Evolutionary conservation across 1,140 invertebrate genomes (phyloP), one percentile per base, ranked within the genome.

Genomic region (Bombus picipes): DNA sequence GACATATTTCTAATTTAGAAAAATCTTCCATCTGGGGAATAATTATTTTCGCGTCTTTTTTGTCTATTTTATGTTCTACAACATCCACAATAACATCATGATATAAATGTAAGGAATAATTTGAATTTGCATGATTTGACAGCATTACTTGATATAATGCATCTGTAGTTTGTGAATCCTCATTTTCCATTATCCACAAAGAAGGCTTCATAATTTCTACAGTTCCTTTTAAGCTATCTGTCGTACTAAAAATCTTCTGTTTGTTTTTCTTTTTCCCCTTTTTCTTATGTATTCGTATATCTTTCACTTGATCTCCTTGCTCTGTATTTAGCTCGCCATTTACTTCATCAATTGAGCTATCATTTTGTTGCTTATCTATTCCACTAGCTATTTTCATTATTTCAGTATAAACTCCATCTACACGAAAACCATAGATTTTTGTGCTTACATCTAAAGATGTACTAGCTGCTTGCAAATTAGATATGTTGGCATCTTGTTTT

Each of bases 361-460:
- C 95, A 75, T 95, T 95, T 18, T 41, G n/a, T 47, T 95, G 94
- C 91, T 96, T 96, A 28, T 93, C 93, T 32, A 97, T 95, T 32
- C 96, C 97, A 53, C 96, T 96, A 28, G 97, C 96, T 94, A 98
- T 97, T 94, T 98, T 98, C 41, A 98, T 95, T 18, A 97, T 96
- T 90, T 98, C 97, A 73, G 96, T 96, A 93, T 98, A 97, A 13
- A 98, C 96, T 88, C 96, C 96, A 94, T 98, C 98, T 1, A 98
- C 98, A 87, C 98, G 95, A 80, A 97, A 97, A 12, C 97, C 97
- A 94, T 98, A 98, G 77, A 98, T 98, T 93, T 98, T 98, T 18
- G 97, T 96, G 87, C 97, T 97, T 1, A 98, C 97, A 95, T 98
- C 98, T 41, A 98, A 93, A 0, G 98, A 97, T 37, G 97, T 97